Percentiles rank a stretch among this genome's conserved stretches.
Evolutionary conservation across 2,888 invertebrate species (phyloP).

Genomic region (Pollenia angustigena): DNA sequence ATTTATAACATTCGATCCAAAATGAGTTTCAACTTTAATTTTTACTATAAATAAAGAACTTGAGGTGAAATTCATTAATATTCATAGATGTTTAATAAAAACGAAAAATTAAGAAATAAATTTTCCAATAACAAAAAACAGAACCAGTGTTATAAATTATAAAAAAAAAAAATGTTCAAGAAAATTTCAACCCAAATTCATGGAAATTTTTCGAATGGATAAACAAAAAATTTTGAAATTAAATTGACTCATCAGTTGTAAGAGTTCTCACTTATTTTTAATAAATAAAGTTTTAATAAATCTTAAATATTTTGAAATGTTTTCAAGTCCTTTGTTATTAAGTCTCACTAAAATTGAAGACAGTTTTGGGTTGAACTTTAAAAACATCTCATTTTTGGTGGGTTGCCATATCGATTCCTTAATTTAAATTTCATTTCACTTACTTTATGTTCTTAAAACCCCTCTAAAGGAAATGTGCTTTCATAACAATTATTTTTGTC

Average conservation of each 20-base stretch:
- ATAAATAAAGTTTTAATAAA: background rate
- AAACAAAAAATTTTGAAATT: constrained; percentile 5
- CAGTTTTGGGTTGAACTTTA: background rate
- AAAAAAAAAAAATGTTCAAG: background rate
- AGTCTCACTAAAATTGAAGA: background rate
- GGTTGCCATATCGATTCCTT: too few species aligned
- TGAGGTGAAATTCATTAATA: constrained; percentile 34
- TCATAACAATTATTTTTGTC: constrained; percentile 5
- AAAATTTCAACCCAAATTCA: constrained; percentile 21
- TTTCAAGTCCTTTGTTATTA: background rate
- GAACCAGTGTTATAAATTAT: constrained; percentile 38
- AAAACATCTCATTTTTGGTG: too few species aligned
- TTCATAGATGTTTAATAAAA: background rate
- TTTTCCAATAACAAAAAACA: constrained; percentile 36
- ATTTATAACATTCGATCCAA: background rate
- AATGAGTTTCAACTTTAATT: constrained; percentile 26
- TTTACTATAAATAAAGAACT: background rate
- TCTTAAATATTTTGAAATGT: background rate
- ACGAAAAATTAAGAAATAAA: constrained; percentile 17
- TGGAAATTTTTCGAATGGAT: background rate
- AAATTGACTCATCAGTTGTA: background rate
- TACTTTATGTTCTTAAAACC: background rate
- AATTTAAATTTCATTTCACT: too few species aligned
- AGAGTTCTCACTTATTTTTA: background rate
- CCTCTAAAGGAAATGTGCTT: background rate